These are phyloP conservation scores for Gallinago undulata DNA, from an alignment of 2,113 vertebrate genomes.

Conservation along the genomic window DNA sequence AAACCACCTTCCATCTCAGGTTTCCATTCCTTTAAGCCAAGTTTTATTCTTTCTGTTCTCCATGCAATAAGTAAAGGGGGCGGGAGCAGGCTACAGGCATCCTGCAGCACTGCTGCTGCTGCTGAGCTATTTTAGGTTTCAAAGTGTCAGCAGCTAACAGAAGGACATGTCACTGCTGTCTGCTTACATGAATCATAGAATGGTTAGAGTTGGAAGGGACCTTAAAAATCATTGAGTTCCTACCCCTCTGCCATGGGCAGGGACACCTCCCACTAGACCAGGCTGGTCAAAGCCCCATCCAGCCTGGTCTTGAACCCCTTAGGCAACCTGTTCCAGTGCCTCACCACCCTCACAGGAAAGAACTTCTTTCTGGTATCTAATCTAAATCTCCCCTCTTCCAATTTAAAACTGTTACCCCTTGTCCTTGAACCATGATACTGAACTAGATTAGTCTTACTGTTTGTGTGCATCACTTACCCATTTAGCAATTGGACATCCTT, in stretches of 20 bases:
- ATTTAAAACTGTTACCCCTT: too few species aligned
- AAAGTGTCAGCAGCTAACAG: background rate
- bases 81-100: background rate
- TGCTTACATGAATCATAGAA: background rate
- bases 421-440: background rate
- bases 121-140: background rate
- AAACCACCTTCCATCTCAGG: background rate
- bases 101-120: background rate
- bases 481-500: conserved; percentile 98
- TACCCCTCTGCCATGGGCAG: too few species aligned
- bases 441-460: background rate
- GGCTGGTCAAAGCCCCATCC: too few species aligned
- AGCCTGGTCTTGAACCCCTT: too few species aligned
- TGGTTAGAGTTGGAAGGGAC: too few species aligned
- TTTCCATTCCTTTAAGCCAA: background rate
- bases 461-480: conserved; percentile 83
- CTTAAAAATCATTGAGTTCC: too few species aligned
- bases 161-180: background rate
- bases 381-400: too few species aligned
- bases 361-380: too few species aligned
- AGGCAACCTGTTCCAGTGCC: too few species aligned
- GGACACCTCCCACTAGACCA: too few species aligned
- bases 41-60: background rate
- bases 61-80: background rate
- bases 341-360: too few species aligned